These are phyloP conservation scores for Macrosiphum euphorbiae DNA, from an alignment of 2,888 invertebrate species.

Conservation along the genomic window DNA sequence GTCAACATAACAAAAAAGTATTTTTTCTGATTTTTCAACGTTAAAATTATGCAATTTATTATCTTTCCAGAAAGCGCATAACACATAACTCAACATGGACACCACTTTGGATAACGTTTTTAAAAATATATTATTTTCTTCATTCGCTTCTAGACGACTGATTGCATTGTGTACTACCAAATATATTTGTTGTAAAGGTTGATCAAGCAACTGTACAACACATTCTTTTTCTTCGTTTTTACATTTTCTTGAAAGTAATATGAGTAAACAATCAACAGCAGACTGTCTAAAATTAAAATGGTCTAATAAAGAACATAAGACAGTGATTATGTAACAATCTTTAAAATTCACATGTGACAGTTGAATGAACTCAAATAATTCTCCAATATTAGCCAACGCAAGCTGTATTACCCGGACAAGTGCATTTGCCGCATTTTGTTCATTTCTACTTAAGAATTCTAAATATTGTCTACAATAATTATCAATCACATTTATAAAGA, in stretches of 20 bases:
- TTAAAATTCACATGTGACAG: slow-evolving; percentile 55
- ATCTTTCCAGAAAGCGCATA: slow-evolving; percentile 59
- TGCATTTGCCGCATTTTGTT: slow-evolving; percentile 45
- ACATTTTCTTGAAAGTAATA: slow-evolving; percentile 56
- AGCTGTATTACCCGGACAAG: slow-evolving; percentile 44
- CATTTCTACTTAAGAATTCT: slow-evolving; percentile 55
- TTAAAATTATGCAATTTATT: slow-evolving; percentile 53
- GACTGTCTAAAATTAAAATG: slow-evolving; percentile 60
- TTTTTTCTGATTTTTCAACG: slow-evolving; percentile 55
- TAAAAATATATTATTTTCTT: slow-evolving; percentile 61
- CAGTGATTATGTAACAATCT: slow-evolving; percentile 58
- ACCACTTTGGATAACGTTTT: slow-evolving; percentile 62
- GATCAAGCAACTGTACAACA: slow-evolving; percentile 51
- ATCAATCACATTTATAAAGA: slow-evolving; percentile 85
- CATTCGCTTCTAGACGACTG: slow-evolving; percentile 51
- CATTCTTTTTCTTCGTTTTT: slow-evolving; percentile 61
- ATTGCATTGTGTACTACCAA: slow-evolving; percentile 52
- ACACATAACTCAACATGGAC: slow-evolving; percentile 55
- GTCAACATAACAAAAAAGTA: slow-evolving; percentile 55
- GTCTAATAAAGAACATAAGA: slow-evolving; percentile 56
- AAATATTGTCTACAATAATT: slow-evolving; percentile 75
- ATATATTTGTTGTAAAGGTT: slow-evolving; percentile 57
- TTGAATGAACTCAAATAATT: slow-evolving; percentile 61
- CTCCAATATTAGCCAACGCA: slow-evolving; percentile 55
- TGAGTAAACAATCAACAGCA: slow-evolving; percentile 48